Base-by-base conservation (phyloP, 2,113 vertebrate genomes). In the Buteo buteo region DNA sequence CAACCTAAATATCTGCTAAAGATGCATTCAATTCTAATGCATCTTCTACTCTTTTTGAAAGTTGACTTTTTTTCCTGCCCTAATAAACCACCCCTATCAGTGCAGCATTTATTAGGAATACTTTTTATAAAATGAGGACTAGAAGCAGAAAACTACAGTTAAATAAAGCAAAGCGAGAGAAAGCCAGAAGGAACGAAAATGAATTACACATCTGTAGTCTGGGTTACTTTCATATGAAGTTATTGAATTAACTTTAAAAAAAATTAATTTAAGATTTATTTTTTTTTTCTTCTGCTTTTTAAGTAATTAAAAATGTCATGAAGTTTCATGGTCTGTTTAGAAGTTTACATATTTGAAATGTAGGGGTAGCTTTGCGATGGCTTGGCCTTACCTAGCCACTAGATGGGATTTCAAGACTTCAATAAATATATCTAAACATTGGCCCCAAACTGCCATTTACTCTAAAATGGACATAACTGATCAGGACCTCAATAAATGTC, bases 1-100 rank as follows among this genome's bases (percentile, higher is more conserved):
- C 66, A 88, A 25, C 58, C 28, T 96, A 82, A 93, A 57, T 92
- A 92, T 28, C 74, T 90, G 47, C 36, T 95, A 86, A 90, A 90
- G 85, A 72, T 79, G 65, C 42, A 82, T 47, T 54, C 11, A 21
- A 6, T 62, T 47, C 16, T 76, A 80, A 69, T 82, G 71, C 5
- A 44, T 82, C 52, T 67, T 82, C n/a, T 76, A 24, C 10, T 79
- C 21, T 67, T 82, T 64, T 55, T 85, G 57, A 82, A 77, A 94
- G 62, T 4, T 2, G 8, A 1, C 42, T 34, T 80, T 71, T 71
- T 83, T 62, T 6, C 18, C 40, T 86, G n/a, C 11, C n/a, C 28
- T 90, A 90, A 71, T 55, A 89, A 94, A 54, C 29, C 32, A 74
- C 44, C 11, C 5, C 11, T 81, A 59, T 50, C 10, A 82, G 13